Evolutionary conservation across 2,888 invertebrate species (phyloP), one percentile per base, ranked within the genome.

Genomic region (Busseola fusca): DNA sequence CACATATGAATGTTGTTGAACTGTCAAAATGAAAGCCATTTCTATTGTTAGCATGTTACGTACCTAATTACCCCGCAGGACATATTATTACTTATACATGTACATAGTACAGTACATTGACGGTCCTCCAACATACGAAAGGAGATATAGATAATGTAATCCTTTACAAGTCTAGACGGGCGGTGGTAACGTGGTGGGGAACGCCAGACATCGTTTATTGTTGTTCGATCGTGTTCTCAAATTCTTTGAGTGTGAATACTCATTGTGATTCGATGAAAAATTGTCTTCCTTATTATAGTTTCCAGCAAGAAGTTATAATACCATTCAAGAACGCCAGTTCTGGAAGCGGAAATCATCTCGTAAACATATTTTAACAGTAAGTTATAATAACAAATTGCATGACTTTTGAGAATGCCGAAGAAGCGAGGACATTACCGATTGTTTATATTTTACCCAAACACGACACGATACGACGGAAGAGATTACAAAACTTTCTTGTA

Each of bases 121-220:
- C 42, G 16, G 54, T 54, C 14, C 16, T 66, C 48, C 14, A 9
- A 21, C n/a, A 56, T 30, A 58, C 12, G 52, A 54, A 60, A 52
- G 52, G 56, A 48, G 63, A 64, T 42, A 64, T 42, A 48, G 21
- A 57, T 77, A 69, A 65, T 62, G 37, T 65, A 59, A 81, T 72
- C 64, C 48, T 69, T 42, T 42, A 48, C 27, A 37, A 40, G 79
- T 78, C 79, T 79, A 79, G 79, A 79, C 78, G 50, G 52, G 27
- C 14, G 54, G 54, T 34, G 25, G 30, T 30, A 37, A 30, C 52
- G 60, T 34, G 52, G 60, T 34, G 52, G 59, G 72, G 52, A 56
- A 34, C 25, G 40, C 40, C 56, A 75, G 72, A 64, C 64, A 25
- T 30, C n/a, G 63, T 66, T 63, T 71, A 68, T 66, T 71, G 58